Percentiles rank a stretch among this genome's conserved stretches.
Evolutionary conservation across 2,113 vertebrate species (phyloP).

Genomic region (Naja naja): DNA sequence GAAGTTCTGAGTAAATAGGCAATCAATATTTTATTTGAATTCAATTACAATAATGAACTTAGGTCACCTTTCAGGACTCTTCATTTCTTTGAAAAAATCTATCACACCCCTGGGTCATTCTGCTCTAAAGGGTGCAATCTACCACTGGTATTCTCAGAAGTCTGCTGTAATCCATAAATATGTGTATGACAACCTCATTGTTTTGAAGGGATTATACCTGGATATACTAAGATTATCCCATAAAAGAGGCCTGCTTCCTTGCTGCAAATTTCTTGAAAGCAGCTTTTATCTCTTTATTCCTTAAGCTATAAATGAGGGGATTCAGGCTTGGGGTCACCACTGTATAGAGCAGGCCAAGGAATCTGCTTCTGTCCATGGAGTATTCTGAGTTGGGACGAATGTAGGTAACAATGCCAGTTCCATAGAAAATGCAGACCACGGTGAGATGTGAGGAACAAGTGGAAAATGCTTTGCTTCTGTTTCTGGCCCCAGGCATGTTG

Average conservation of each 20-base stretch:
- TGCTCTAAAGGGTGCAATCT: too few species aligned
- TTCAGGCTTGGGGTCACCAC: slow-evolving; percentile 20
- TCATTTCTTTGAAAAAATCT: background rate
- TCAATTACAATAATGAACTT: too few species aligned
- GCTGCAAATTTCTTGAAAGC: background rate
- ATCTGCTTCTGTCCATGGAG: background rate
- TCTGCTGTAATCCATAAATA: too few species aligned
- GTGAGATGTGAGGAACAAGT: slow-evolving; percentile 34
- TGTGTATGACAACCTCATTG: background rate
- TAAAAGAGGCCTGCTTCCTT: background rate
- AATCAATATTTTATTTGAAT: too few species aligned
- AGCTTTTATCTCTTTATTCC: slow-evolving; percentile 26
- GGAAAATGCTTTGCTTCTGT: slow-evolving; percentile 53
- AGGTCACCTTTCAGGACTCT: too few species aligned
- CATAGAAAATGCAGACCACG: slow-evolving; percentile 41
- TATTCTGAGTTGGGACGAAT: background rate
- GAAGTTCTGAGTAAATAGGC: too few species aligned
- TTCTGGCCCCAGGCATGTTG: background rate
- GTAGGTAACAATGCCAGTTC: slow-evolving; percentile 40
- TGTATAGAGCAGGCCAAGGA: slow-evolving; percentile 15
- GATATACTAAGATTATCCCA: background rate
- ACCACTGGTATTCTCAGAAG: too few species aligned
- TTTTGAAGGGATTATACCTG: background rate
- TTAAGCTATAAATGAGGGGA: slow-evolving; percentile 36
- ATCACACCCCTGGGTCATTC: background rate